These are phyloP conservation scores for Apocrypta bakeri DNA, from an alignment of 1,140 invertebrate genomes.

Conservation along the genomic window DNA sequence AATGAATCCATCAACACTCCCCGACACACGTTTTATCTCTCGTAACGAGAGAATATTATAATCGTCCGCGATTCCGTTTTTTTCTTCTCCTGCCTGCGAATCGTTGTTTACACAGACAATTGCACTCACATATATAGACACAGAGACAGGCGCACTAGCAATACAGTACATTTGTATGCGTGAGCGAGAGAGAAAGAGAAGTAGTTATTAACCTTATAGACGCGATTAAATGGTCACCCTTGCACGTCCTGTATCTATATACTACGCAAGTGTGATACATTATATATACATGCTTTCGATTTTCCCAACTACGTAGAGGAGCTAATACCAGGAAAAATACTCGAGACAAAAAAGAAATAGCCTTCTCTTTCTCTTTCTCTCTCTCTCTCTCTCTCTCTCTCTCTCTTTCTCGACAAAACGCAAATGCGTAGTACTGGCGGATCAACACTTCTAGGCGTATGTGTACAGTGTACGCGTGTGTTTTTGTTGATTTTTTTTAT, in stretches of 20 bases:
- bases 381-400: no score
- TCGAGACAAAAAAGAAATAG: no score
- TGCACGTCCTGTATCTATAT: neutral
- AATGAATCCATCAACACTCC: neutral
- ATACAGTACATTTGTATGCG: no score
- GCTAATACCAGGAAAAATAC: neutral
- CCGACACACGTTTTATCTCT: neutral
- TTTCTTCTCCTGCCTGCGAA: neutral
- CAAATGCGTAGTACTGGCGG: neutral
- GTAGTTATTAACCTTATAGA: no score
- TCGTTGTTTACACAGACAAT: neutral
- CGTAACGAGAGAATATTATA: neutral
- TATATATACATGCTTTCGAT: neutral
- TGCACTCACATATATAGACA: neutral
- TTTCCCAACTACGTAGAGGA: neutral
- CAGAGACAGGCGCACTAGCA: no score
- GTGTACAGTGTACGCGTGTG: slow-evolving; percentile 9
- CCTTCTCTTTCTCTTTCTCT: no score
- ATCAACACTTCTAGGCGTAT: no score
- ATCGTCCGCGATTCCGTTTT: neutral
- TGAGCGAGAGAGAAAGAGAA: no score
- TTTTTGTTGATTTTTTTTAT: slow-evolving; percentile 27
- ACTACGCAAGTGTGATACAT: neutral
- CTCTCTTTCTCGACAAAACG: no score
- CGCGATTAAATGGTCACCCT: no score